phyloP scores from a whole-genome alignment of 2,888 invertebrate genomes.

The Drosophila histrio region DNA sequence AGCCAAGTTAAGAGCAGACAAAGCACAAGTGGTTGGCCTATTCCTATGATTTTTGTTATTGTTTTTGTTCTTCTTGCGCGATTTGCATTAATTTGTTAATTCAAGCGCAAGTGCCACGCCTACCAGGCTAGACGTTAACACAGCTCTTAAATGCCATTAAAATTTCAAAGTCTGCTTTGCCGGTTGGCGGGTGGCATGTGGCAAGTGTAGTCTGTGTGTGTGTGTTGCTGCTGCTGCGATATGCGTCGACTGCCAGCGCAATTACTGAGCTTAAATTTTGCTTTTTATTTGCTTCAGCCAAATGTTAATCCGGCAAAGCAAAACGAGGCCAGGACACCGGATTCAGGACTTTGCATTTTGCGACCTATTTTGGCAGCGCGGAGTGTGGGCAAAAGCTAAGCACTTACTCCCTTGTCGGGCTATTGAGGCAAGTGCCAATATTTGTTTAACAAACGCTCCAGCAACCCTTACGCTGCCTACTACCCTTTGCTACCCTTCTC shows the following conservation, averaged over 20 bases:
- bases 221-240: background rate
- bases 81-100: conserved; percentile 81
- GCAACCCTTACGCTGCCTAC: background rate
- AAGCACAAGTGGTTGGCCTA: background rate
- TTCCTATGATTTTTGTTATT: background rate
- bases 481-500: background rate
- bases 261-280: conserved; percentile 46
- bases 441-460: conserved; percentile 55
- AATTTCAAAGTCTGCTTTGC: conserved; percentile 57
- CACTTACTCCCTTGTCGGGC: too few species aligned
- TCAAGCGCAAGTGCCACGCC: conserved; percentile 72
- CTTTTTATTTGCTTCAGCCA: conserved; percentile 36
- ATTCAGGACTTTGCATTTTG: conserved; percentile 7
- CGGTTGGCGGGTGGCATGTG: too few species aligned
- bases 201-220: background rate
- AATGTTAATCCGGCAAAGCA: conserved; percentile 49
- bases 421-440: conserved; percentile 79
- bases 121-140: conserved; percentile 19
- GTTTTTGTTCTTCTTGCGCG: conserved; percentile 41
- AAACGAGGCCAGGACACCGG: conserved; percentile 13
- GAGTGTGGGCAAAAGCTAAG: conserved; percentile 17
- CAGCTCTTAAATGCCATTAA: conserved; percentile 67
- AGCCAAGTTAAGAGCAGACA: conserved; percentile 37
- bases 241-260: conserved; percentile 39
- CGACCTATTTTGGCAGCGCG: conserved; percentile 57